These are phyloP conservation scores for Vulpes vulpes DNA, from an alignment of 2,113 vertebrate genomes.

Conservation along the genomic window DNA sequence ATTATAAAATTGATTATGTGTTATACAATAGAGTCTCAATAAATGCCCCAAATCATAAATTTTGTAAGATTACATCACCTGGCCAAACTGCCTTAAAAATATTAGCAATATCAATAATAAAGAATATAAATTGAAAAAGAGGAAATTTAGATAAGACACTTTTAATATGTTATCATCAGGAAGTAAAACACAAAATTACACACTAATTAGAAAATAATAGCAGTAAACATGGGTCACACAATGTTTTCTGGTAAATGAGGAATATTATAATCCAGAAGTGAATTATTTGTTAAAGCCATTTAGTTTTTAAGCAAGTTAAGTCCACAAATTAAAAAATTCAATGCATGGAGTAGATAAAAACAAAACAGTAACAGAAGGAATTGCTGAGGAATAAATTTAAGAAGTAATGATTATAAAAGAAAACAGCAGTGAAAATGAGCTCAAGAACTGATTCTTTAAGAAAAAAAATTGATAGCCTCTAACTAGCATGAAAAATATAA, in stretches of 20 bases:
- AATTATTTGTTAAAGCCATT: conserved; percentile 27
- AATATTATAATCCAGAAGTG: conserved; percentile 3
- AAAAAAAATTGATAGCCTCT: neutral
- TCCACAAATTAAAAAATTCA: neutral
- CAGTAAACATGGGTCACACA: neutral
- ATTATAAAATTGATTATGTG: neutral
- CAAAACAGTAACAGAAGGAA: neutral
- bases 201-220: conserved; percentile 16
- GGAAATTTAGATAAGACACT: neutral
- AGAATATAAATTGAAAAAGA: neutral
- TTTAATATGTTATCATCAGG: neutral
- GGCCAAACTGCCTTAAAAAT: neutral
- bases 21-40: neutral
- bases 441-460: neutral
- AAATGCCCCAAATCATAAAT: conserved; percentile 29
- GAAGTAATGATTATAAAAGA: conserved; percentile 12
- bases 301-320: neutral
- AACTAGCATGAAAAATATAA: conserved; percentile 7
- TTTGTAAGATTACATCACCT: neutral
- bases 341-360: neutral
- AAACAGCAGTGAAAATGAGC: neutral
- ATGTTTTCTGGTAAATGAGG: neutral
- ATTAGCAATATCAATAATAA: neutral
- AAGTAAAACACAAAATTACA: neutral
- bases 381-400: conserved; percentile 16